Percentiles rank a stretch among this genome's conserved stretches.
These are phyloP conservation scores for Malaclemys terrapin DNA, from an alignment of 2,113 vertebrate genomes.

Conservation along the genomic window DNA sequence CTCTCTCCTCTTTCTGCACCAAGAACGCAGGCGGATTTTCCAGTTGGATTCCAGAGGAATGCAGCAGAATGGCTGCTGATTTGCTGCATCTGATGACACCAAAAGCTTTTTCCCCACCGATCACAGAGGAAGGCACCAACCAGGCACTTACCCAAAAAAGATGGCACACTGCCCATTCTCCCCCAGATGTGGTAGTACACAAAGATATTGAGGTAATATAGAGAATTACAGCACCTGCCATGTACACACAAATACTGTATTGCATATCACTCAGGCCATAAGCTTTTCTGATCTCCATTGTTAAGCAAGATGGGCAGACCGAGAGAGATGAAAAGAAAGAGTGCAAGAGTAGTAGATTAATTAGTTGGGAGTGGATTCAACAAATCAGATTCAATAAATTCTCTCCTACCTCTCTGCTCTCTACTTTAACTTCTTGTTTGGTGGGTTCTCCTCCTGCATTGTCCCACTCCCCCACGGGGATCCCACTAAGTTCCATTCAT, in stretches of 20 bases:
- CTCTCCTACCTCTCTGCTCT: background rate
- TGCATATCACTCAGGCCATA: background rate
- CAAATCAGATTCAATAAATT: background rate
- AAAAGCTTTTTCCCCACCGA: background rate
- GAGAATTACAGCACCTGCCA: background rate
- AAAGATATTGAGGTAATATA: background rate
- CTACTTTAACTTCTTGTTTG: background rate
- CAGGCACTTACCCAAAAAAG: background rate
- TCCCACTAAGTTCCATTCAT: background rate
- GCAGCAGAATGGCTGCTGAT: background rate
- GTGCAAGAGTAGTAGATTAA: background rate
- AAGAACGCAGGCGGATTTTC: background rate
- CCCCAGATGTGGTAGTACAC: background rate
- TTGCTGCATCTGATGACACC: background rate
- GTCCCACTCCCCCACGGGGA: background rate
- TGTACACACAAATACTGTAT: background rate
- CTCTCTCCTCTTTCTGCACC: background rate
- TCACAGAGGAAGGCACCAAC: background rate
- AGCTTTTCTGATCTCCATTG: background rate
- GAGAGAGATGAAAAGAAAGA: background rate
- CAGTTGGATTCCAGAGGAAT: background rate
- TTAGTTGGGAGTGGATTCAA: background rate
- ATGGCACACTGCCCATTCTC: background rate
- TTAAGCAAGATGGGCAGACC: background rate
- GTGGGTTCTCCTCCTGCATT: background rate